Evolutionary conservation across 2,888 invertebrate genomes (phyloP).

Genomic region (Netelia virgata): DNA sequence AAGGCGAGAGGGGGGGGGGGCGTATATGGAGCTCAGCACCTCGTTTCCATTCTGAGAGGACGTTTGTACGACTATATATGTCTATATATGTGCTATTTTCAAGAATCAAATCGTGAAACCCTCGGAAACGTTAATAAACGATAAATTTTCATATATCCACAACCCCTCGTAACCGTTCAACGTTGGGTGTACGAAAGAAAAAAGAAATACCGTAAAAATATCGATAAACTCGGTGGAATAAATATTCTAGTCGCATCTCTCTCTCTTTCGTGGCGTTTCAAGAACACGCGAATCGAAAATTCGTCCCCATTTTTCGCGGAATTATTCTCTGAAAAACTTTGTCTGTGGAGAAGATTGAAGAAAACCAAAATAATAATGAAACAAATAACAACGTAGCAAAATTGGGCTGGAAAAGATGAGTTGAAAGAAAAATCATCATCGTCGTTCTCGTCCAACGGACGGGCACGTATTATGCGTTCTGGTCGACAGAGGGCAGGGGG

Average conservation of each 20-base stretch:
- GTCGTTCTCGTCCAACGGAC: constrained; percentile 87
- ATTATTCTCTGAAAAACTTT: neutral
- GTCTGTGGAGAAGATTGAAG: neutral
- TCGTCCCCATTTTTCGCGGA: neutral
- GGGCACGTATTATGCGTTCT: constrained; percentile 46
- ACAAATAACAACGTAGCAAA: neutral
- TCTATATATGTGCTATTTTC: no score
- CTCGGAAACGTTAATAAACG: no score
- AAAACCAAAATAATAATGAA: neutral
- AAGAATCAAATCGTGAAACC: no score
- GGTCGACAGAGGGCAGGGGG: constrained; percentile 55
- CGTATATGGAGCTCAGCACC: no score
- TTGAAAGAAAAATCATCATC: constrained; percentile 37
- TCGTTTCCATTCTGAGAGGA: no score
- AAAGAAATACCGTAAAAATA: constrained; percentile 69
- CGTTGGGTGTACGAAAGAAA: no score
- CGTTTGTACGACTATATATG: no score
- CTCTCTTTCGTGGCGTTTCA: neutral
- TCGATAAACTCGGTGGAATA: neutral
- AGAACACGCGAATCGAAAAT: constrained; percentile 3
- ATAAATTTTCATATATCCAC: no score
- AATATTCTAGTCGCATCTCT: neutral
- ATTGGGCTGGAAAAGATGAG: constrained; percentile 10
- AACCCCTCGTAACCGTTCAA: no score
- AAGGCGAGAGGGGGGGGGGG: neutral